phyloP scores from a whole-genome alignment of 2,113 vertebrate genomes.

The Oncorhynchus tshawytscha region DNA sequence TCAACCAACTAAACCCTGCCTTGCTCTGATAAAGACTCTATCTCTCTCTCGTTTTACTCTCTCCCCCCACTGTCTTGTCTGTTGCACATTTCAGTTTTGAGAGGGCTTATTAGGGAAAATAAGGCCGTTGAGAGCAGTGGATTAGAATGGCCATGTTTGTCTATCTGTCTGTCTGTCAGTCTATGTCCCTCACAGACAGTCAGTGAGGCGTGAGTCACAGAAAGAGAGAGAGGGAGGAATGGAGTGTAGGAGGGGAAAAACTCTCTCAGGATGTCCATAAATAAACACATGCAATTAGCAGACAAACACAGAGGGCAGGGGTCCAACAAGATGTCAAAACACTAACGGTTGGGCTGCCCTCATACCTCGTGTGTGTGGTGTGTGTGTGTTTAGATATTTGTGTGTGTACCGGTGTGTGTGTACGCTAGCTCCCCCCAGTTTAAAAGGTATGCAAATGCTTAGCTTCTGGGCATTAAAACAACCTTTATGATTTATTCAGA shows the following conservation, averaged over 20 bases:
- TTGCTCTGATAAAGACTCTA: constrained; percentile 3
- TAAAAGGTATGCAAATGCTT: constrained; percentile 16
- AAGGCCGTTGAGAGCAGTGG: constrained; percentile 47
- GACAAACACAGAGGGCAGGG: too few species aligned
- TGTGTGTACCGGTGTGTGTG: constrained; percentile 16
- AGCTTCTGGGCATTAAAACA: constrained; percentile 29
- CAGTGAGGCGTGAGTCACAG: constrained; percentile 1
- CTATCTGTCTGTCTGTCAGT: constrained; percentile 12
- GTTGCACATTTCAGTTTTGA: constrained; percentile 41
- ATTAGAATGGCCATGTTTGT: constrained; percentile 30
- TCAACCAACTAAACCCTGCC: constrained; percentile 25
- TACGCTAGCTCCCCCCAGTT: neutral
- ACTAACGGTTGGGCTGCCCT: too few species aligned
- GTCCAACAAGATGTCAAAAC: too few species aligned
- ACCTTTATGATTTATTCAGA: constrained; percentile 43
- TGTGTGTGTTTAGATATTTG: neutral
- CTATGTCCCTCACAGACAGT: constrained; percentile 4
- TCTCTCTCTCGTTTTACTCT: too few species aligned
- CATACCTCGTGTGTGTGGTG: constrained; percentile 18
- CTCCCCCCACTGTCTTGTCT: constrained; percentile 18
- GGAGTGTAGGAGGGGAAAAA: constrained; percentile 14
- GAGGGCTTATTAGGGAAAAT: constrained; percentile 21
- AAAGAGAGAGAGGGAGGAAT: constrained; percentile 38
- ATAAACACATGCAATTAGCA: constrained; percentile 20
- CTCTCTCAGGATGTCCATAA: constrained; percentile 48